These are phyloP conservation scores for Carassius auratus DNA, from an alignment of 2,113 vertebrate genomes.

Conservation along the genomic window DNA sequence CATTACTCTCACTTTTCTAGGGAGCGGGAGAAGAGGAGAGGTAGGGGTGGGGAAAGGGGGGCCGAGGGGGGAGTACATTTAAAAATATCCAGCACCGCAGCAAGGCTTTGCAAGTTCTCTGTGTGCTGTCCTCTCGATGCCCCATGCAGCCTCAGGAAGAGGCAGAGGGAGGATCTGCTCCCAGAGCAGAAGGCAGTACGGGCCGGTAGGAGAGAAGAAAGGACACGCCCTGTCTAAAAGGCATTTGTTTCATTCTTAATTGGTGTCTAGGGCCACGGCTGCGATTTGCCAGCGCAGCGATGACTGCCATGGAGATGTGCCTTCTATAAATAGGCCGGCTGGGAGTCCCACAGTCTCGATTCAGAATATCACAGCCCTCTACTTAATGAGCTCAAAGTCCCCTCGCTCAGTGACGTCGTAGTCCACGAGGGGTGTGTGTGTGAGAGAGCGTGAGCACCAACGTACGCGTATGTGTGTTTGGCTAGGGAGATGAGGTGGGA, in stretches of 20 bases:
- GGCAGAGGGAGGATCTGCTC: slow-evolving; percentile 58
- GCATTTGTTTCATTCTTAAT: slow-evolving; percentile 83
- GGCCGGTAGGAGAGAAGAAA: slow-evolving; percentile 55
- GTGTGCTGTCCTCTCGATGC: slow-evolving; percentile 63
- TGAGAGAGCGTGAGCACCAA: slow-evolving; percentile 62
- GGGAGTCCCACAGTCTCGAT: slow-evolving; percentile 82
- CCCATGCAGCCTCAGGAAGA: slow-evolving; percentile 69
- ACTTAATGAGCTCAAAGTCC: slow-evolving; percentile 80
- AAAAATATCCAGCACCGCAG: slow-evolving; percentile 74
- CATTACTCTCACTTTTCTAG: slow-evolving; percentile 71
- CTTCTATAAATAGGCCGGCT: slow-evolving; percentile 79
- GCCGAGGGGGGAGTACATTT: slow-evolving; percentile 53
- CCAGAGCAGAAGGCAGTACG: slow-evolving; percentile 58
- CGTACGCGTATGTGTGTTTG: slow-evolving; percentile 61
- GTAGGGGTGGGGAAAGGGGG: slow-evolving; percentile 5
- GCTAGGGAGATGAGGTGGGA: slow-evolving; percentile 61
- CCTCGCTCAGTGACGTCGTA: slow-evolving; percentile 74
- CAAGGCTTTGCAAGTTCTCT: slow-evolving; percentile 67
- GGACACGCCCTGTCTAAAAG: slow-evolving; percentile 73
- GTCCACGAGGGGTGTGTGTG: slow-evolving; percentile 68
- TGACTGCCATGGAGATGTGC: slow-evolving; percentile 80
- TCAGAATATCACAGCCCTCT: slow-evolving; percentile 84
- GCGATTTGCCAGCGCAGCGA: slow-evolving; percentile 75
- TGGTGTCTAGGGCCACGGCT: slow-evolving; percentile 79
- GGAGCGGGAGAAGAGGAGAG: slow-evolving; percentile 39